Evolutionary conservation across 2,113 vertebrate species (phyloP), one percentile per base, ranked within the genome.

Genomic region (Charadrius vociferus): DNA sequence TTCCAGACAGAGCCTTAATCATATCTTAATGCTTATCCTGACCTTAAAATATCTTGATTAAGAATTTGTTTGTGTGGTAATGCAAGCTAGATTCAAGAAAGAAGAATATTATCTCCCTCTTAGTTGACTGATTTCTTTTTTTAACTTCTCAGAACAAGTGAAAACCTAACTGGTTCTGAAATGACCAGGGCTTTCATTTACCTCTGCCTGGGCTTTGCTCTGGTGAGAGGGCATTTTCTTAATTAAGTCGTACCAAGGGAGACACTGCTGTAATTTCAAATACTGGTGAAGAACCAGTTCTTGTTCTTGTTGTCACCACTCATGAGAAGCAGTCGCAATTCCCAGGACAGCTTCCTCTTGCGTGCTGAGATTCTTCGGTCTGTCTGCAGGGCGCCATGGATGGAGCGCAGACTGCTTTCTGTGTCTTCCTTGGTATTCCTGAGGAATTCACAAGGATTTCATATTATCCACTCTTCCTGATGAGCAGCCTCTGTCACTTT

Each of bases 291-390:
- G 30, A 41, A 58, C 26, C 24, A 58, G 39, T 23, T 88, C 36
- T 56, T 85, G 19, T 39, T 66, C 47, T 53, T 74, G 3, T 77
- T 56, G 30, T 75, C 45, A 34, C 22, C 32, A 24, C 36, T 71
- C 32, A 14, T 12, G 21, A 36, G 29, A 50, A 77, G 45, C 34
- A 61, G 50, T 55, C 5, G 4, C 27, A 49, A 55, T n/a, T 39
- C 56, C 37, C 27, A 56, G 36, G 32, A 15, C 32, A 77, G 11
- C 56, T 91, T 84, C n/a, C 15, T 71, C 27, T 45, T 30, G 7
- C 0, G 0, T 32, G 24, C 47, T 67, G 39, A 61, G 68, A 67
- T 66, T 41, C 58, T 43, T 77, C 0, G 0, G 4, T 70, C 39
- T 65, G 34, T 68, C 27, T 65, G 37, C 32, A 49, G 45, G 49